Conservation (phyloP, 2,888 invertebrate species). For the Periphyllus acericola region DNA sequence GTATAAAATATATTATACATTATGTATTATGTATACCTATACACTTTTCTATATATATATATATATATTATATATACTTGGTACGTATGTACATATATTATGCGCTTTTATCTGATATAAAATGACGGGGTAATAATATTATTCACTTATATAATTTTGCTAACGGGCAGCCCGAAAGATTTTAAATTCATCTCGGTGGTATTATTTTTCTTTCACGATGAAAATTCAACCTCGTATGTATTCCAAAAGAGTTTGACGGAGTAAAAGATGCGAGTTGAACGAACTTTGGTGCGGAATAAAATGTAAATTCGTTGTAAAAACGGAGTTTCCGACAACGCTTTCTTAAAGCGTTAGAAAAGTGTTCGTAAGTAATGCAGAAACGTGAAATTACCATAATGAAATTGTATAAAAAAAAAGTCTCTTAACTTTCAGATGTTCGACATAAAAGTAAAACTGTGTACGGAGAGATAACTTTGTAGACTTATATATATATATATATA, state of each 20-base stretch:
- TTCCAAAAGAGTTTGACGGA: constrained; percentile 41
- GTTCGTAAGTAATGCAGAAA: constrained; percentile 33
- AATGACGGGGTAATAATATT: neutral
- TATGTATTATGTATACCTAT: neutral
- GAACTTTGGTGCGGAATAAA: constrained; percentile 14
- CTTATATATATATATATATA: neutral
- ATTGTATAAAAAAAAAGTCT: constrained; percentile 35
- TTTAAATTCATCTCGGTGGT: constrained; percentile 1
- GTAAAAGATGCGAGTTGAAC: constrained; percentile 2
- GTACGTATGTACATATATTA: neutral
- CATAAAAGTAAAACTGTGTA: constrained; percentile 27
- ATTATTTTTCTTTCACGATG: neutral
- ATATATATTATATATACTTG: neutral
- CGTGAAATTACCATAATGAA: constrained; percentile 60
- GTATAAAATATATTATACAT: neutral
- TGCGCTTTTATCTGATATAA: neutral
- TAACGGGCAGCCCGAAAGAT: neutral
- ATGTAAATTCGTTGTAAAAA: constrained; percentile 51
- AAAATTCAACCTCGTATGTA: constrained; percentile 31
- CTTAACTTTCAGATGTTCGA: constrained; percentile 42
- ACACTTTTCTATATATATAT: neutral
- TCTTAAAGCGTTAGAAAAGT: constrained; percentile 22
- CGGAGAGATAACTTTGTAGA: neutral
- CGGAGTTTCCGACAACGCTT: constrained; percentile 31
- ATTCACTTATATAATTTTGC: neutral